Base-by-base conservation (phyloP, 2,888 invertebrate species). In the Stratiomys singularior region DNA sequence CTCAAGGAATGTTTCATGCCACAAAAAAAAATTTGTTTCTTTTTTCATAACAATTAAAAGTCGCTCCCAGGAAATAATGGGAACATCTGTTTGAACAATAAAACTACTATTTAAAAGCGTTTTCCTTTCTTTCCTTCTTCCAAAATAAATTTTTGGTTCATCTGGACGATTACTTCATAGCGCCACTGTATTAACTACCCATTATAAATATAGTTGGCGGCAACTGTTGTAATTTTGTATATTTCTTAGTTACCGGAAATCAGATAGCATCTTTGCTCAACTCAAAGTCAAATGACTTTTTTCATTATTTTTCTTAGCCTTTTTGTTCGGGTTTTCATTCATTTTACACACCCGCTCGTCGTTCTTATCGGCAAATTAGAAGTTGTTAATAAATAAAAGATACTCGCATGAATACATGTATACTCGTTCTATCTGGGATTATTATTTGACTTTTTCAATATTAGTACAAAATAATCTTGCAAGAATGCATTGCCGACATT, bases 171-270 rank as follows among this genome's bases (percentile, higher is more conserved):
- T n/a, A n/a, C n/a, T n/a, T n/a, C n/a, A 37, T 3, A 5, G 60
- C 60, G 4, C 18, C 52, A 52, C 60, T 60, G 21, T 60, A 13
- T 11, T 21, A 18, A 11, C 60, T 21, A 60, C 25, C 44, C 46
- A 37, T 64, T 67, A 67, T 21, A 67, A 7, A 18, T 67, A 21
- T 37, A 56, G 58, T 58, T 27, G 37, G 28, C 28, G 23, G 58
- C 52, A 56, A 37, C 58, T 52, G 46, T 44, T 58, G 69, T 76
- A 77, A 77, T 77, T 79, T 79, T 47, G 79, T 76, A 37, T 37
- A 77, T 79, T 79, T 69, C 77, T 77, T 72, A 58, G 27, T 69
- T 77, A 63, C 79, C 79, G 79, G 79, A 79, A 79, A 67, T 79
- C 77, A 47, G 79, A 79, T 79, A 79, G 67, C 52, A 79, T 79